Conservation (phyloP, 2,113 vertebrate species). For the Condylura cristata region DNA sequence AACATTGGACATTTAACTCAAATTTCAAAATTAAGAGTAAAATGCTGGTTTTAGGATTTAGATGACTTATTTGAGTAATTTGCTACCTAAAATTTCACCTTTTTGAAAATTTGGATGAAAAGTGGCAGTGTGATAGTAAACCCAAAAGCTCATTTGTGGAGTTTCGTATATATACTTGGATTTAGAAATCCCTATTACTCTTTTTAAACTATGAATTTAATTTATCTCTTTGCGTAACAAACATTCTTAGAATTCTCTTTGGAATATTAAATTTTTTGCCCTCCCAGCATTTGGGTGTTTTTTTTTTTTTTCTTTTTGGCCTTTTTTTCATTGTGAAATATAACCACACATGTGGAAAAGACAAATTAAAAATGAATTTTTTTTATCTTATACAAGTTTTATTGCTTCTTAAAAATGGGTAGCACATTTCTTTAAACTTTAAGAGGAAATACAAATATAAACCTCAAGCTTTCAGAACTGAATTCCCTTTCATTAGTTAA, state of each 20-base stretch:
- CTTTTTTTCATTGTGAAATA: not conserved
- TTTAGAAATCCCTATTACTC: not conserved
- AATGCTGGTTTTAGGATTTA: slow-evolving; percentile 4
- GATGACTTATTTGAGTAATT: not conserved
- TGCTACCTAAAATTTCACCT: not conserved
- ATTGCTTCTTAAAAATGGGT: too few species aligned
- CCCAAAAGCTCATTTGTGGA: not conserved
- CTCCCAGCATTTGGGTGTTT: not conserved
- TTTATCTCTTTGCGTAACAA: slow-evolving; percentile 41
- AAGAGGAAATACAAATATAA: too few species aligned
- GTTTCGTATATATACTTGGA: not conserved
- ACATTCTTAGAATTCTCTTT: slow-evolving; percentile 21
- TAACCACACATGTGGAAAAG: not conserved
- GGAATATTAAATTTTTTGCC: not conserved
- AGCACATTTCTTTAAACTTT: too few species aligned
- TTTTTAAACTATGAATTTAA: not conserved
- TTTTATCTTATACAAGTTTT: too few species aligned
- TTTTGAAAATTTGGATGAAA: slow-evolving; percentile 23
- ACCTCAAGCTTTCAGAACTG: too few species aligned
- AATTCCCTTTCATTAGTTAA: too few species aligned
- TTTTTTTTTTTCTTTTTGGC: not conserved
- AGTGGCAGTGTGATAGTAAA: not conserved
- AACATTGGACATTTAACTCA: not conserved
- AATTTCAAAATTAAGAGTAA: slow-evolving; percentile 38
- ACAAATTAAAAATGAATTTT: not conserved